phyloP scores from a whole-genome alignment of 2,113 vertebrate genomes.

The Pelmatolapia mariae region DNA sequence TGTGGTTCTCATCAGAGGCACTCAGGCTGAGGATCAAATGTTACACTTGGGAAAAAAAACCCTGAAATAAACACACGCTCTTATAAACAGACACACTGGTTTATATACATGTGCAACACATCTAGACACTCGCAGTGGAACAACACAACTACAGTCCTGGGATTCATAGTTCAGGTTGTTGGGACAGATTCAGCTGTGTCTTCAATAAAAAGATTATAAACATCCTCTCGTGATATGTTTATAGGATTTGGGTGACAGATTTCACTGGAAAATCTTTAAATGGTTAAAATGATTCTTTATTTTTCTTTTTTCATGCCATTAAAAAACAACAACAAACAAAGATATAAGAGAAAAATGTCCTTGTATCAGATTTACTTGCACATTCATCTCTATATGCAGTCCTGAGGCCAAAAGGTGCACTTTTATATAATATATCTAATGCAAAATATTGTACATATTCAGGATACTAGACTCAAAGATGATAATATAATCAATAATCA shows the following conservation, averaged over 20 bases:
- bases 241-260: not conserved
- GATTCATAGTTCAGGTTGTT: not conserved
- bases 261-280: not conserved
- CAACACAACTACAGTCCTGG: not conserved
- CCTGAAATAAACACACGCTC: not conserved
- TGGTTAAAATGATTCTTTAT: not conserved
- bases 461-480: not conserved
- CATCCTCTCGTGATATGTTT: not conserved
- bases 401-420: too few relatives aligned
- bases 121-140: not conserved
- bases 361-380: not conserved
- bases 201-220: conserved; percentile 1
- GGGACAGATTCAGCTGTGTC: not conserved
- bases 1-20: conserved; percentile 61
- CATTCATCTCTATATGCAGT: not conserved
- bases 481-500: not conserved
- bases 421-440: not conserved
- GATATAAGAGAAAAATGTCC: not conserved
- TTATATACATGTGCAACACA: not conserved
- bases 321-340: not conserved
- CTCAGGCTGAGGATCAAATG: conserved; percentile 33
- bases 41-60: conserved; percentile 5
- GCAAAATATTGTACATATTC: not conserved
- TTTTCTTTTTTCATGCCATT: not conserved
- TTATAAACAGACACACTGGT: not conserved